Conservation (phyloP, 1,140 invertebrate species). For the Nasonia vitripennis region DNA sequence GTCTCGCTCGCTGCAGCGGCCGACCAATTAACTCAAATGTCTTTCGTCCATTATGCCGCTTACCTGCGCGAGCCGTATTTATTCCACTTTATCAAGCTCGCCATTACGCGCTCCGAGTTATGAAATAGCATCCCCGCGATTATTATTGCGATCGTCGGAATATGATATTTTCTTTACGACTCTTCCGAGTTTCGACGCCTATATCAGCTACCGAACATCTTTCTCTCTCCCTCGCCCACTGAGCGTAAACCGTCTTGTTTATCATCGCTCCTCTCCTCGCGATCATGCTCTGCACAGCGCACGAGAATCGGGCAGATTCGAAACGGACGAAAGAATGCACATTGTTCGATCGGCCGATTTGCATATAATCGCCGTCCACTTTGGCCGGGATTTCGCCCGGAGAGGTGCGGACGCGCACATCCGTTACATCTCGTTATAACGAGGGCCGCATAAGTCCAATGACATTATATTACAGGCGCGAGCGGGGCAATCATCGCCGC, state of each 20-base stretch:
- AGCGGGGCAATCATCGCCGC: slow-evolving; percentile 27
- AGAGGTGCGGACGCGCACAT: slow-evolving; percentile 52
- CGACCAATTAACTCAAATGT: slow-evolving; percentile 49
- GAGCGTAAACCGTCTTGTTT: background rate
- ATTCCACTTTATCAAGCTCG: slow-evolving; percentile 21
- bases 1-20: slow-evolving; percentile 4
- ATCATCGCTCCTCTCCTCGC: background rate
- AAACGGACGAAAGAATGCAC: background rate
- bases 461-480: slow-evolving; percentile 61
- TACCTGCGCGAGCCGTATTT: slow-evolving; percentile 11
- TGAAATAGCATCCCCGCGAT: background rate
- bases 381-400: background rate
- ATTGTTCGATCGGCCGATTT: background rate
- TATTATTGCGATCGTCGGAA: slow-evolving; percentile 8
- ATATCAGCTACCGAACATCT: slow-evolving; percentile 28
- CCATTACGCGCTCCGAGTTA: slow-evolving; percentile 20
- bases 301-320: no score
- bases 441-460: slow-evolving; percentile 59
- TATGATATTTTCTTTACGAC: slow-evolving; percentile 27
- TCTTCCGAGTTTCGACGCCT: background rate
- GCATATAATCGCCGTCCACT: background rate
- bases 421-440: slow-evolving; percentile 55
- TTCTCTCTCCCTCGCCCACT: background rate
- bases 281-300: no score
- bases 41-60: slow-evolving; percentile 40